Base-by-base conservation (phyloP, 2,888 invertebrate species). In the Drosophila niveifrons region DNA sequence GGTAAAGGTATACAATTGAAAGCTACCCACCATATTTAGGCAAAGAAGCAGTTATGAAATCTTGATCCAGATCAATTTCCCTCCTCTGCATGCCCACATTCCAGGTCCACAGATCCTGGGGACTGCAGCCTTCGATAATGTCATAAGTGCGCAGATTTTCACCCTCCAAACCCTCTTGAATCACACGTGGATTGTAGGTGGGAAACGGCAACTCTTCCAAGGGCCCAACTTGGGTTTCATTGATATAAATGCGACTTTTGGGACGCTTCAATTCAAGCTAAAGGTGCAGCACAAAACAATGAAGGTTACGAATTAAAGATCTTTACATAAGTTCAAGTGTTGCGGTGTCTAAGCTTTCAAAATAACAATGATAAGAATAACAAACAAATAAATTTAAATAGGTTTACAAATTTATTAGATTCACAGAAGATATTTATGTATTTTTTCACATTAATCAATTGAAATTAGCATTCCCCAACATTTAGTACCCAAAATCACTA, bases 201-300 rank as follows among this genome's bases (percentile, higher is more conserved):
- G 84, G 82, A 29, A 89, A 92, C 0, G 91, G 90, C 31, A 84
- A 56, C 17, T 82, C 88, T 4, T 85, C 81, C 29, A 84, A 15
- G 2, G 66, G 66, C 0, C 87, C 82, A 2, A 88, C 79, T 57
- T 89, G 77, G 1, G 88, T 88, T 70, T 92, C 90, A 63, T 92
- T 92, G 2, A 92, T 46, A 47, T 84, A 91, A 59, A 92, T 80
- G 3, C 92, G 92, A 73, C 91, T 92, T 64, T 90, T 91, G 1
- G 91, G 91, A 2, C 90, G 89, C 43, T 90, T 90, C 3, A 92
- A 46, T 43, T 89, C 89, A 2, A 92, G 89, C 92, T 92, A 29
- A 17, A 10, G 10, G 9, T 11, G 23, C 13, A 23, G 23, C 23
- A 23, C n/a, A 23, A 23, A 23, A 6, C 23, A 23, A 23, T 1